A percentile compares a stretch with the other conserved stretches of the same genome.
These are phyloP conservation scores for Syngnathus typhle DNA, from an alignment of 2,113 vertebrate species.

Conservation along the genomic window DNA sequence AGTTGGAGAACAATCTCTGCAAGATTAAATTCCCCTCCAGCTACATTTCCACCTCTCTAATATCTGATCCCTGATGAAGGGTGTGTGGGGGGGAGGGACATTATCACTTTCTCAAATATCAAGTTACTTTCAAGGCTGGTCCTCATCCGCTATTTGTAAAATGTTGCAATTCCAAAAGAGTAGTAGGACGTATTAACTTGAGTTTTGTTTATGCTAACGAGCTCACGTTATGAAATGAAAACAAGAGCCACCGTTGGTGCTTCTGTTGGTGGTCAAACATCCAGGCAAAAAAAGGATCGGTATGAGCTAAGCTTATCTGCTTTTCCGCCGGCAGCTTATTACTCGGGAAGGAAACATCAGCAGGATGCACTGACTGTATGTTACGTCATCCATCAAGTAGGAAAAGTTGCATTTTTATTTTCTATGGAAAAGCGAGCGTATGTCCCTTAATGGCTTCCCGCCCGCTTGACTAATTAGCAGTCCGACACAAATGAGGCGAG, in stretches of 20 bases:
- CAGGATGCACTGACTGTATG: neutral
- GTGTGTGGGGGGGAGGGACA: neutral
- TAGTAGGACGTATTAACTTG: neutral
- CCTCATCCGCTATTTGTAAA: neutral
- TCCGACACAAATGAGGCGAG: slow-evolving; percentile 35
- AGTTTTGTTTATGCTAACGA: neutral
- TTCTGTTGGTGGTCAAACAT: slow-evolving; percentile 33
- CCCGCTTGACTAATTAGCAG: slow-evolving; percentile 52
- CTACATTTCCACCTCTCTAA: slow-evolving; percentile 38
- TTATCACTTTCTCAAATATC: slow-evolving; percentile 30
- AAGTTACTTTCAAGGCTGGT: neutral
- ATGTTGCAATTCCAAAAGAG: neutral
- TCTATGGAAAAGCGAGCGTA: no score
- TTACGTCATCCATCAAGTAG: slow-evolving; percentile 7
- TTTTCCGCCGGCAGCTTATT: slow-evolving; percentile 30
- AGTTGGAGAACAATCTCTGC: slow-evolving; percentile 38
- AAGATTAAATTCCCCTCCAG: slow-evolving; percentile 43
- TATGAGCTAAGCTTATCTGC: slow-evolving; percentile 57
- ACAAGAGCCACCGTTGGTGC: slow-evolving; percentile 50
- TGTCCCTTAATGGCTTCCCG: slow-evolving; percentile 46
- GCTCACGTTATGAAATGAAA: neutral
- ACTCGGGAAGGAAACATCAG: slow-evolving; percentile 33
- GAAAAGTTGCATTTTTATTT: neutral
- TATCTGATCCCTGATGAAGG: slow-evolving; percentile 30
- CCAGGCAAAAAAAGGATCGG: slow-evolving; percentile 48